These are phyloP conservation scores for Athalia rosae DNA, from an alignment of 2,888 invertebrate species.

Conservation along the genomic window DNA sequence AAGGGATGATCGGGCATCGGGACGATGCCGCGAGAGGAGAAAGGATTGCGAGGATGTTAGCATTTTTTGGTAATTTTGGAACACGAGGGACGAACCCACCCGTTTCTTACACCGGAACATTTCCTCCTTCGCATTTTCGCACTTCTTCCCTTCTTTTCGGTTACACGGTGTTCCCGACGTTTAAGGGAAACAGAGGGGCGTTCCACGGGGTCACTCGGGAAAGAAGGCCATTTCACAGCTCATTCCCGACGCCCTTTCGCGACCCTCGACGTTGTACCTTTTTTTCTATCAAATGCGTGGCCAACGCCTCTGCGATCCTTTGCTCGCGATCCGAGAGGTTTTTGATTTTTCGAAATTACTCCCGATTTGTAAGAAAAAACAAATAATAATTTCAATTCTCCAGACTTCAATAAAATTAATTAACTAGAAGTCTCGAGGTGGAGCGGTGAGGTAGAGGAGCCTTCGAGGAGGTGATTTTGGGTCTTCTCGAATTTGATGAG, in stretches of 20 bases:
- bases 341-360: background rate
- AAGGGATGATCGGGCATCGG: background rate
- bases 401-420: background rate
- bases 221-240: slow-evolving; percentile 58
- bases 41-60: slow-evolving; percentile 17
- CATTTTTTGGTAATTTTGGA: slow-evolving; percentile 34
- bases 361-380: slow-evolving; percentile 44
- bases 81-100: background rate
- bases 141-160: slow-evolving; percentile 26
- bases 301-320: slow-evolving; percentile 23
- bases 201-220: slow-evolving; percentile 53
- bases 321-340: background rate
- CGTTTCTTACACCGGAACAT: background rate
- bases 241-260: slow-evolving; percentile 32
- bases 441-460: background rate
- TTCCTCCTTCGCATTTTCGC: slow-evolving; percentile 27
- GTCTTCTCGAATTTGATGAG: background rate
- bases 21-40: slow-evolving; percentile 3
- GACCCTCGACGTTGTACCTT: no score
- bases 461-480: background rate
- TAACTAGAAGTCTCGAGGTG: background rate
- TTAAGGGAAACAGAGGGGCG: slow-evolving; percentile 42
- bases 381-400: background rate
- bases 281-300: background rate
- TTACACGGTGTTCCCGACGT: background rate